Conservation (phyloP, 2,797 vertebrate genomes). For the Ambastaia sidthimunki region DNA sequence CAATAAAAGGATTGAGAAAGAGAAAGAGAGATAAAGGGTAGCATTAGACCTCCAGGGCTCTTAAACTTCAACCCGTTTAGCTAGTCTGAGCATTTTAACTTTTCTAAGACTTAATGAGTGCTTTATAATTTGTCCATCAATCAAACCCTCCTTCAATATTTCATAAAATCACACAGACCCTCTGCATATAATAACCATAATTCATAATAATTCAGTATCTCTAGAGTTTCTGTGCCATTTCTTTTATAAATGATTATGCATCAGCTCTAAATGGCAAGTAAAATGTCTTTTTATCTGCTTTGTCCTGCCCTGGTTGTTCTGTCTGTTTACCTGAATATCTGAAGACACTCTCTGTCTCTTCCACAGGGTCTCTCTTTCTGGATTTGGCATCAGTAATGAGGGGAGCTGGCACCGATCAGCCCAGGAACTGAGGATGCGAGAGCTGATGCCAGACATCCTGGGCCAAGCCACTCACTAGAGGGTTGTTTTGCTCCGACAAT, state of each 20-base stretch:
- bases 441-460: conserved; percentile 22
- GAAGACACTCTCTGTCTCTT: conserved; percentile 19
- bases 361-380: conserved; percentile 13
- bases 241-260: conserved; percentile 8
- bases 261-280: background rate
- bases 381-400: conserved; percentile 35
- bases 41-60: conserved; percentile 19
- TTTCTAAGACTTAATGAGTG: conserved; percentile 17
- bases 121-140: conserved; percentile 15
- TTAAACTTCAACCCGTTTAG: background rate
- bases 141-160: conserved; percentile 17
- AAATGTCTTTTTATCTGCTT: conserved; percentile 9
- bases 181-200: conserved; percentile 18
- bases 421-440: conserved; percentile 35
- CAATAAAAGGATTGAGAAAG: conserved; percentile 64
- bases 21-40: background rate
- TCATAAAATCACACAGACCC: background rate
- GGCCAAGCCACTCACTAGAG: conserved; percentile 43
- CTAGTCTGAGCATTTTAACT: conserved; percentile 19
- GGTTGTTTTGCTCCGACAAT: conserved; percentile 40
- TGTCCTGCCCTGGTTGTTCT: conserved; percentile 4
- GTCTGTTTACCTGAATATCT: conserved; percentile 34
- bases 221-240: background rate
- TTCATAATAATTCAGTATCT: conserved; percentile 15
- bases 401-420: conserved; percentile 40